Percentiles rank a stretch among this genome's conserved stretches.
Evolutionary conservation across 1,140 invertebrate species (phyloP).

Genomic region (Druon quercuslanigerum): DNA sequence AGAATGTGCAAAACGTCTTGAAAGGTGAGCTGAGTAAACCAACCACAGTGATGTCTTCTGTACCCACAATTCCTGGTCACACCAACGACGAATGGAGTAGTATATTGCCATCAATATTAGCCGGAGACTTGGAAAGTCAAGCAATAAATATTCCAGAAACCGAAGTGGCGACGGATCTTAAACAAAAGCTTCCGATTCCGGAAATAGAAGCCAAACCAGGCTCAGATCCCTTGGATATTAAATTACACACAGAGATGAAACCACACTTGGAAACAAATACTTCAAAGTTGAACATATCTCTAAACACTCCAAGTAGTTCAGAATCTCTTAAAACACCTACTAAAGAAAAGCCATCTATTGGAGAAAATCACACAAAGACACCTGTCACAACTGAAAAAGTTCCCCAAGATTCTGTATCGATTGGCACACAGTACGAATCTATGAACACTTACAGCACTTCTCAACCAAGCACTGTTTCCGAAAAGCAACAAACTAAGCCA

Average conservation of each 20-base stretch:
- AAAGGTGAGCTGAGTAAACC: slow-evolving; percentile 85
- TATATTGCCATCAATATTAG: slow-evolving; percentile 86
- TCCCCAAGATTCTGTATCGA: neutral
- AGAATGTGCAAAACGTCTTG: slow-evolving; percentile 87
- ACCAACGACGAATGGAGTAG: slow-evolving; percentile 81
- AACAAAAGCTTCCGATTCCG: slow-evolving; percentile 27
- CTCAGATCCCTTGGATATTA: neutral
- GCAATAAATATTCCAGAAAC: slow-evolving; percentile 40
- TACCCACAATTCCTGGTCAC: slow-evolving; percentile 81
- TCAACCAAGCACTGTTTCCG: neutral
- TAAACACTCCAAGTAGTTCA: neutral
- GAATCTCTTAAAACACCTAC: neutral
- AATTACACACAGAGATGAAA: neutral
- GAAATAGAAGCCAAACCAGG: neutral
- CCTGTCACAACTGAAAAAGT: neutral
- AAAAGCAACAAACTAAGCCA: neutral
- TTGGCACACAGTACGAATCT: neutral
- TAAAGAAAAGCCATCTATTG: neutral
- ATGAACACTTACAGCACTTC: neutral
- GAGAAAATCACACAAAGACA: slow-evolving; percentile 6
- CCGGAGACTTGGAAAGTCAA: slow-evolving; percentile 72
- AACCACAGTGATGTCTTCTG: slow-evolving; percentile 73
- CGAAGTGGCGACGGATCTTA: slow-evolving; percentile 2
- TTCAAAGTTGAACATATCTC: neutral
- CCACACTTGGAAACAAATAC: neutral